Conservation (phyloP, 2,888 invertebrate species). For the Sympetrum striolatum region DNA sequence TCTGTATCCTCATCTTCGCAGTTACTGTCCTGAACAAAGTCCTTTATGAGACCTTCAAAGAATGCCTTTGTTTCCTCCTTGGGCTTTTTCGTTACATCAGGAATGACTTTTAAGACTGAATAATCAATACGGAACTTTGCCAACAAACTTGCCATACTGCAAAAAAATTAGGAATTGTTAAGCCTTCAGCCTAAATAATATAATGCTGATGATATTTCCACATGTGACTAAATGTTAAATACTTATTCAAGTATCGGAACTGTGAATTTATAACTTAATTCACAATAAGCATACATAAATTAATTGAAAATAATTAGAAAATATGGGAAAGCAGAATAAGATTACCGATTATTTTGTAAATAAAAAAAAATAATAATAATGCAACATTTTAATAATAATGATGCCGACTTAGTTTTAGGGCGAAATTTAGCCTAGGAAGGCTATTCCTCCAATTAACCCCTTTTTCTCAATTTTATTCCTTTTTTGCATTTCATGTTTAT, state of each 20-base stretch:
- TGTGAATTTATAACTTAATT: neutral
- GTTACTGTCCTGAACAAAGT: conserved; percentile 64
- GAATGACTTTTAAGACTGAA: conserved; percentile 88
- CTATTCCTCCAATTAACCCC: no score
- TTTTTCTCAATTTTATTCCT: no score
- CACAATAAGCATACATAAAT: no score
- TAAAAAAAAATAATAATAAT: no score
- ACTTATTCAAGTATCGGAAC: neutral
- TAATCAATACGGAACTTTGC: conserved; percentile 95
- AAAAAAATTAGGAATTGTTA: conserved; percentile 51
- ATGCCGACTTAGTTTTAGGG: no score
- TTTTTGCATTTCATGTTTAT: no score
- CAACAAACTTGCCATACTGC: conserved; percentile 90
- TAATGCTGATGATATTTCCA: neutral
- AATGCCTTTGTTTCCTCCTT: conserved; percentile 74
- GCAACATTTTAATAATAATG: no score
- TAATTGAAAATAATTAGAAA: no score
- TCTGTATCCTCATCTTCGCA: conserved; percentile 44
- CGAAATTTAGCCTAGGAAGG: no score
- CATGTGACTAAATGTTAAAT: no score
- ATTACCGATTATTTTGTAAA: no score
- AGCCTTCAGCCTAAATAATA: neutral
- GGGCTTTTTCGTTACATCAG: conserved; percentile 86
- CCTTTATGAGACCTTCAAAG: conserved; percentile 75
- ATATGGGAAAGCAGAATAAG: no score